Conservation (phyloP, 2,797 vertebrate species). For the Platalea minor region DNA sequence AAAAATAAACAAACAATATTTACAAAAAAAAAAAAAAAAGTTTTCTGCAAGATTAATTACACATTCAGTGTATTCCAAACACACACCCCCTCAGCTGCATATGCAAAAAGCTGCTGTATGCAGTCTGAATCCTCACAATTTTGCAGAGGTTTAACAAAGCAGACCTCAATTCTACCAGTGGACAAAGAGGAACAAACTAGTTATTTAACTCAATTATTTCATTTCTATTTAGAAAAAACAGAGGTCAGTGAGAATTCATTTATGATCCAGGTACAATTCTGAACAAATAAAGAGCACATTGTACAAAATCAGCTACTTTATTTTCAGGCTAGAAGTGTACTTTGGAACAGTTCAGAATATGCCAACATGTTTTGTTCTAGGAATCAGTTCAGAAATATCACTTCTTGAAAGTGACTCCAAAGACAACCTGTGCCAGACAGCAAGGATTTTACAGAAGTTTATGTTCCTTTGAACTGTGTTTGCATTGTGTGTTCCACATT, state of each 20-base stretch:
- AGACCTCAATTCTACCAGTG: neutral
- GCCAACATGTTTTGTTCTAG: neutral
- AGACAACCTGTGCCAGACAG: neutral
- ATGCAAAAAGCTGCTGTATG: neutral
- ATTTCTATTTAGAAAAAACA: neutral
- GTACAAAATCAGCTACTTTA: neutral
- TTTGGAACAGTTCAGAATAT: neutral
- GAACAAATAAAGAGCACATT: neutral
- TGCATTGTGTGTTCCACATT: neutral
- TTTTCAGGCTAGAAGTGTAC: neutral
- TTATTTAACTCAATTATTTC: neutral
- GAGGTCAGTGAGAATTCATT: neutral
- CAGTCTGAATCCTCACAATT: neutral
- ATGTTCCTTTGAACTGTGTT: neutral
- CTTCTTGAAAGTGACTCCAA: neutral
- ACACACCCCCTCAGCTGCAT: neutral
- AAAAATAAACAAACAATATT: neutral
- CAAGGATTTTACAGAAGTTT: neutral
- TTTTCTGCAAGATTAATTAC: neutral
- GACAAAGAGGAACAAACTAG: neutral
- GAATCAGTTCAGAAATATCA: neutral
- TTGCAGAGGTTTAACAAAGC: neutral
- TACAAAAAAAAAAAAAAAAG: neutral
- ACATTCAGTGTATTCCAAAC: neutral
- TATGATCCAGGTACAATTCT: neutral